Conservation (phyloP, 2,888 invertebrate species). For the Microdon myrmicae region DNA sequence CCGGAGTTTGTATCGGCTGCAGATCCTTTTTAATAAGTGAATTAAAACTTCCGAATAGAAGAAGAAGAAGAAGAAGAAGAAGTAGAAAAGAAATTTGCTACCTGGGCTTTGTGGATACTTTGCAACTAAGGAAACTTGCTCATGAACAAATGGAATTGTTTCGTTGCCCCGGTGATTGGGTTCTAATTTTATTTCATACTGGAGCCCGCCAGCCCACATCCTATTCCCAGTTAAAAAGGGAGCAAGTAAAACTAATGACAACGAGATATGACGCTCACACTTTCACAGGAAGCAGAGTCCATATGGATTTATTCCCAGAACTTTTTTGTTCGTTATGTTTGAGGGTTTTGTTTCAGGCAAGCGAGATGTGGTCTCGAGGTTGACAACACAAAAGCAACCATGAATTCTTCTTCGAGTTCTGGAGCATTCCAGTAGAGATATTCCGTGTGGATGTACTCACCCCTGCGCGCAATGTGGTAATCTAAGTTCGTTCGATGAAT, state of each 20-base stretch:
- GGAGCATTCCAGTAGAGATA: slow-evolving; percentile 11
- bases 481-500: slow-evolving; percentile 23
- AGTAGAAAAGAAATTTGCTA: no score
- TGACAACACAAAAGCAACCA: slow-evolving; percentile 6
- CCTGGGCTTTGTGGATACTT: no score
- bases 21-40: neutral
- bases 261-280: slow-evolving; percentile 31
- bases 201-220: neutral
- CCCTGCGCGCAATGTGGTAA: slow-evolving; percentile 28
- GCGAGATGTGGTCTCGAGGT: slow-evolving; percentile 4
- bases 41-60: no score
- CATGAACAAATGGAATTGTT: slow-evolving; percentile 8
- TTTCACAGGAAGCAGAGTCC: slow-evolving; percentile 30
- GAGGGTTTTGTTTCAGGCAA: slow-evolving; percentile 15
- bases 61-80: no score
- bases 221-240: neutral
- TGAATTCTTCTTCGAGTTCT: slow-evolving; percentile 17
- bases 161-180: neutral
- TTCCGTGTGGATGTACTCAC: slow-evolving; percentile 16
- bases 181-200: slow-evolving; percentile 16
- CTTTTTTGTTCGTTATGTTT: slow-evolving; percentile 8
- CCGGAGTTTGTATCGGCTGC: slow-evolving; percentile 1
- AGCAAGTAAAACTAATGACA: slow-evolving; percentile 1
- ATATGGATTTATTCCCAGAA: slow-evolving; percentile 22
- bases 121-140: slow-evolving; percentile 15